These are phyloP conservation scores for Tiliacea citrago DNA, from an alignment of 2,888 invertebrate species.

Conservation along the genomic window DNA sequence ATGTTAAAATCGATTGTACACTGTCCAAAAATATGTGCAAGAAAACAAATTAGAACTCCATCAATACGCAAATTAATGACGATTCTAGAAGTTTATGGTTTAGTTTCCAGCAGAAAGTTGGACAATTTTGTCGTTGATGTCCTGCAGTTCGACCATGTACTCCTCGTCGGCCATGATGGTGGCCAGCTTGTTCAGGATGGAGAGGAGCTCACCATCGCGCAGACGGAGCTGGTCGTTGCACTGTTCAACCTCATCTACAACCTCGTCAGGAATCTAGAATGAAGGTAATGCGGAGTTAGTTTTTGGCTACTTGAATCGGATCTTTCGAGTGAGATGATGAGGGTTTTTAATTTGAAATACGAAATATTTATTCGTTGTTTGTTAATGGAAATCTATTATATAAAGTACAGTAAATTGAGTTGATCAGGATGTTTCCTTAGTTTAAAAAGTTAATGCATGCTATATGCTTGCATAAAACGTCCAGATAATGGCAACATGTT, in stretches of 20 bases:
- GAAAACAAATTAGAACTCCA: conserved; percentile 44
- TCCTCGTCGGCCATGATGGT: conserved; percentile 93
- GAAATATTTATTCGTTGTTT: not conserved
- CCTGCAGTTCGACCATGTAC: conserved; percentile 94
- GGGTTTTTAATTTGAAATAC: not conserved
- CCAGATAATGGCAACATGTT: not conserved
- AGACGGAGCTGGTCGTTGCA: conserved; percentile 94
- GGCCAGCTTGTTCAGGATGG: conserved; percentile 92
- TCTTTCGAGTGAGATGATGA: not conserved
- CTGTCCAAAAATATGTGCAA: conserved; percentile 15
- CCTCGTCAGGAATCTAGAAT: conserved; percentile 92
- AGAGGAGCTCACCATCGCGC: conserved; percentile 92
- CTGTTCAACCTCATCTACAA: conserved; percentile 92
- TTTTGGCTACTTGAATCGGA: not conserved
- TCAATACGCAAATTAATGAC: conserved; percentile 22
- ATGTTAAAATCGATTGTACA: conserved; percentile 10
- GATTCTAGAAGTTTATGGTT: conserved; percentile 33
- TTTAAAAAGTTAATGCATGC: not conserved
- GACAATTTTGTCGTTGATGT: conserved; percentile 93
- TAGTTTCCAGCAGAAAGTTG: conserved; percentile 84
- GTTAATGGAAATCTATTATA: not conserved
- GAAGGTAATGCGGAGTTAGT: not conserved
- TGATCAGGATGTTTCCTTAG: not conserved
- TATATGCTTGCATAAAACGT: not conserved
- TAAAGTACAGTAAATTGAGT: not conserved